These are phyloP conservation scores for Pangasius djambal DNA, from an alignment of 2,797 vertebrate genomes.

Conservation along the genomic window DNA sequence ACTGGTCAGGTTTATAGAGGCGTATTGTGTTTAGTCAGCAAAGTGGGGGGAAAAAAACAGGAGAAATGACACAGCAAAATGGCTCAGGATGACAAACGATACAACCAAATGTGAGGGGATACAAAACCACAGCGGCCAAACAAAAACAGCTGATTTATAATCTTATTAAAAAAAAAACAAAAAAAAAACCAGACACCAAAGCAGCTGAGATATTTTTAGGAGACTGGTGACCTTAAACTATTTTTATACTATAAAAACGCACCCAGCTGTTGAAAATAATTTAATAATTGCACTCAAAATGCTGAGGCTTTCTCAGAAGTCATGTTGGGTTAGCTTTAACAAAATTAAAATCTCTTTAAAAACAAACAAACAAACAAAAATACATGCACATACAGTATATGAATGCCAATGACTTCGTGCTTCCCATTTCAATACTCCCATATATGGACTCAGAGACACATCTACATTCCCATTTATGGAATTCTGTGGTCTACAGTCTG, in stretches of 20 bases:
- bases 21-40: background rate
- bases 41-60: background rate
- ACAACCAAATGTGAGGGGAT: background rate
- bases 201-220: background rate
- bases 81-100: background rate
- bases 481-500: background rate
- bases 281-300: background rate
- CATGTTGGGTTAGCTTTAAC: background rate
- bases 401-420: background rate
- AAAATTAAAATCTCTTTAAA: background rate
- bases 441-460: background rate
- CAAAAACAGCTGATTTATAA: background rate
- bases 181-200: too few relatives aligned
- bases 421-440: background rate
- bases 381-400: background rate
- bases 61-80: background rate
- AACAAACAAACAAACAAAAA: background rate
- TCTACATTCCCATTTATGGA: background rate
- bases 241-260: background rate
- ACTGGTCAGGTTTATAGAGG: background rate
- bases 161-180: background rate
- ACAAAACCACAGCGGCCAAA: background rate
- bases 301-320: background rate
- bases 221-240: slow-evolving; percentile 1
- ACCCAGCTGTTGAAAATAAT: slow-evolving; percentile 13